Percentiles rank a stretch among this genome's conserved stretches.
phyloP scores from a whole-genome alignment of 2,888 invertebrate genomes.

The Noctua janthina region DNA sequence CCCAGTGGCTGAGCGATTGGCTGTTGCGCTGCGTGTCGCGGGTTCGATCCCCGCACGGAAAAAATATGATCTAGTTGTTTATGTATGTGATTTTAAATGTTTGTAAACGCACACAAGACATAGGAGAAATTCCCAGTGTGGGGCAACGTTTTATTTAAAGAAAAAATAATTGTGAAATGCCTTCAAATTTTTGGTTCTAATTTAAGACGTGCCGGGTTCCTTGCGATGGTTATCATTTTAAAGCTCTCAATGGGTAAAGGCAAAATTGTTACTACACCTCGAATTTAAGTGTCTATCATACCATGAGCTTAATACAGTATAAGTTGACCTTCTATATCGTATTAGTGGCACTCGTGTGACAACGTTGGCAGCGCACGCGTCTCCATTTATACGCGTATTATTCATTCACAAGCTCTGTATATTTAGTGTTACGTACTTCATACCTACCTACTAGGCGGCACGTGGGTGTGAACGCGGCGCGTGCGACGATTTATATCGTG shows the following conservation, averaged over 20 bases:
- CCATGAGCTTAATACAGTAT: background rate
- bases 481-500: conserved; percentile 48
- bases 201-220: background rate
- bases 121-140: background rate
- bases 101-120: background rate
- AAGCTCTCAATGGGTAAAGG: background rate
- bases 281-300: background rate
- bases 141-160: no score
- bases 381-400: conserved; percentile 60
- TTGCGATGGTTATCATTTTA: background rate
- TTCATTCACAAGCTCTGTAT: conserved; percentile 64
- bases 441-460: conserved; percentile 12
- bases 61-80: background rate
- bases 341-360: conserved; percentile 46
- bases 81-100: background rate
- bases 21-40: background rate
- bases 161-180: background rate
- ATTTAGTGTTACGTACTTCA: conserved; percentile 54
- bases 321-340: conserved; percentile 41
- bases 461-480: conserved; percentile 50
- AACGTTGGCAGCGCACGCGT: conserved; percentile 58
- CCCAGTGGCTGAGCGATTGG: background rate
- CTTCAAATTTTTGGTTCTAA: background rate
- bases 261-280: background rate
- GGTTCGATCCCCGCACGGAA: no score